A percentile compares a stretch with the other conserved stretches of the same genome.
Conservation (phyloP, 1,140 invertebrate species). For the Portunus trituberculatus region DNA sequence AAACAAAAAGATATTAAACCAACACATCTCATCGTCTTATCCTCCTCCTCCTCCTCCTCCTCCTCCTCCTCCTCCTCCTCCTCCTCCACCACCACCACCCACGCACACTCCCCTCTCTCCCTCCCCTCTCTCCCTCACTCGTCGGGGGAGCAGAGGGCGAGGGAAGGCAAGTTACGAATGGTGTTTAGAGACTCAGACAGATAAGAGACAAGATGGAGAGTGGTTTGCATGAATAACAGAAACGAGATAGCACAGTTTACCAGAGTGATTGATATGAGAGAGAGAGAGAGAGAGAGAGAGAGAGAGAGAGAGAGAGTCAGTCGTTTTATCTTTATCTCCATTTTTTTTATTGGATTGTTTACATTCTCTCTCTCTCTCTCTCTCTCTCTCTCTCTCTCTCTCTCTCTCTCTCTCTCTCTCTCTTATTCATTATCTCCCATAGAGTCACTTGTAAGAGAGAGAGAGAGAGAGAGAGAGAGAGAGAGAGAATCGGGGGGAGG, state of each 20-base stretch:
- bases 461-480: background rate
- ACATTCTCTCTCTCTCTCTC: too few species aligned
- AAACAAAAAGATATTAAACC: slow-evolving; percentile 3
- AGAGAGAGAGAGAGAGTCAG: background rate
- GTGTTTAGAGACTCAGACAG: background rate
- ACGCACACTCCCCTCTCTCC: background rate
- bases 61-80: background rate
- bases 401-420: too few species aligned
- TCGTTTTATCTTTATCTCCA: too few species aligned
- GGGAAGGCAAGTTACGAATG: background rate
- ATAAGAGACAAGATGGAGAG: background rate
- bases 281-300: slow-evolving; percentile 18
- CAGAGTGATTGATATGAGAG: background rate
- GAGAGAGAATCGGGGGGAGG: background rate
- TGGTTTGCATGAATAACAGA: background rate
- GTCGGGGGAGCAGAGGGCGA: too few species aligned
- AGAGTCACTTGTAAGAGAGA: background rate
- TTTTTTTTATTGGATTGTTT: too few species aligned
- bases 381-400: too few species aligned
- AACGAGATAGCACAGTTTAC: background rate
- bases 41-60: slow-evolving; percentile 28
- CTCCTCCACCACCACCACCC: background rate
- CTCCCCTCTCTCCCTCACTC: background rate
- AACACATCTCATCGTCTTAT: background rate
- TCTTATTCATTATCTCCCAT: too few species aligned